Evolutionary conservation across 2,797 vertebrate genomes (phyloP), one percentile per base, ranked within the genome.

Genomic region (Netta rufina): DNA sequence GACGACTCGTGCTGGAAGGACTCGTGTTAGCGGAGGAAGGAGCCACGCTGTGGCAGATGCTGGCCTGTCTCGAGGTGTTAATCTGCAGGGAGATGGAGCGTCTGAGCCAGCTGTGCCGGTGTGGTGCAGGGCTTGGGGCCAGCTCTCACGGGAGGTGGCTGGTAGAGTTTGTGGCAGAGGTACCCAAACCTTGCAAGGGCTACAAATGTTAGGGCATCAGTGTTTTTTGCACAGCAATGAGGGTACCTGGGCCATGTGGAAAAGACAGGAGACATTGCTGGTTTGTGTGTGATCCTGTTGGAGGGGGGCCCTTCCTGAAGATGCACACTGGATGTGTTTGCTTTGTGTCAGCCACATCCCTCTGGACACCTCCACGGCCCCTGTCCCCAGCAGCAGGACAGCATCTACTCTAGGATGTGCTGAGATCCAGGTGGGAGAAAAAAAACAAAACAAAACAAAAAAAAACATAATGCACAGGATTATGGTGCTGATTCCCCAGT

Each of bases 1-100:
- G 87, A 95, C 54, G 83, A 83, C 71, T 91, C 6, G 19, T 92
- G 87, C 91, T 27, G 75, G 76, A 94, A 93, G 92, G 75, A 95
- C 90, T 39, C 73, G 45, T 0, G 0, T 74, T 80, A 28, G 45
- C 28, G 61, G 88, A 92, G 82, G 49, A 80, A 76, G 85, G 69
- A 93, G 84, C 61, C 57, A 65, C 0, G 0, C 62, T 80, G 61
- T 49, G 17, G 41, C 90, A 87, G 85, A 64, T n/a, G 83, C 84
- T 77, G 82, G 57, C 76, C 64, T 67, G 51, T n/a, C 84, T 89
- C 0, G 2, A 92, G 71, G 90, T 75, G 87, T 36, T 85, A 84
- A 93, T 95, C 89, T 4, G 0, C 25, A 25, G 32, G 36, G 33
- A 3, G 56, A 81, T 53, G 0, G 0, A 8, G 58, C 33, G 21